Conservation (phyloP, 2,888 invertebrate genomes). For the Chelonus formosanus region DNA sequence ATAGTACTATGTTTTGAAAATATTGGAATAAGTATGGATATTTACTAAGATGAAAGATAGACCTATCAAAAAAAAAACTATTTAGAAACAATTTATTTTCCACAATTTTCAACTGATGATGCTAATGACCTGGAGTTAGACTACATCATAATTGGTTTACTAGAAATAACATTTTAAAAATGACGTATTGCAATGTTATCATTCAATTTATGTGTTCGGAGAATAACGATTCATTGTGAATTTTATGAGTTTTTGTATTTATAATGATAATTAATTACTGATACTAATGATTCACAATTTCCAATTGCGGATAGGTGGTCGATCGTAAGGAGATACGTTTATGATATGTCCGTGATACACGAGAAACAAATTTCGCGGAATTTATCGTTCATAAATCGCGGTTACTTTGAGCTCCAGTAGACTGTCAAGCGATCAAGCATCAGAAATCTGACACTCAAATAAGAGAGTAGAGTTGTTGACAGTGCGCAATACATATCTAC, state of each 20-base stretch:
- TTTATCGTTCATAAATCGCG: slow-evolving; percentile 12
- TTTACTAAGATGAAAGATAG: too few relatives aligned
- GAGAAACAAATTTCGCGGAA: slow-evolving; percentile 27
- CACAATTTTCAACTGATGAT: too few relatives aligned
- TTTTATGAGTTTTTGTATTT: neutral
- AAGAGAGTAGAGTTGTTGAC: slow-evolving; percentile 20
- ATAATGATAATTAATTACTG: neutral
- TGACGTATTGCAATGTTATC: too few relatives aligned
- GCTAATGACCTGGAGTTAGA: too few relatives aligned
- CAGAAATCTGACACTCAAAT: slow-evolving; percentile 25
- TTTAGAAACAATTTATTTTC: too few relatives aligned
- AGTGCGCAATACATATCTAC: slow-evolving; percentile 29
- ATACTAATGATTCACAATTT: neutral
- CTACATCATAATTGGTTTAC: too few relatives aligned
- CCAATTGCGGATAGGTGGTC: neutral
- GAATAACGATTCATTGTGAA: neutral
- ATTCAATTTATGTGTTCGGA: too few relatives aligned
- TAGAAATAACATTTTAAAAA: too few relatives aligned
- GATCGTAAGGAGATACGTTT: neutral
- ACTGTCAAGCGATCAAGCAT: slow-evolving; percentile 24
- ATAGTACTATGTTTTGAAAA: too few relatives aligned
- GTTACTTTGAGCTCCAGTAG: slow-evolving; percentile 20
- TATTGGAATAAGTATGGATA: too few relatives aligned
- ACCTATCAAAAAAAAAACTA: too few relatives aligned
- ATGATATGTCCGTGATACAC: slow-evolving; percentile 16